Evolutionary conservation across 2,888 invertebrate genomes (phyloP), one percentile per base, ranked within the genome.

Genomic region (Melinopterus prodromus): DNA sequence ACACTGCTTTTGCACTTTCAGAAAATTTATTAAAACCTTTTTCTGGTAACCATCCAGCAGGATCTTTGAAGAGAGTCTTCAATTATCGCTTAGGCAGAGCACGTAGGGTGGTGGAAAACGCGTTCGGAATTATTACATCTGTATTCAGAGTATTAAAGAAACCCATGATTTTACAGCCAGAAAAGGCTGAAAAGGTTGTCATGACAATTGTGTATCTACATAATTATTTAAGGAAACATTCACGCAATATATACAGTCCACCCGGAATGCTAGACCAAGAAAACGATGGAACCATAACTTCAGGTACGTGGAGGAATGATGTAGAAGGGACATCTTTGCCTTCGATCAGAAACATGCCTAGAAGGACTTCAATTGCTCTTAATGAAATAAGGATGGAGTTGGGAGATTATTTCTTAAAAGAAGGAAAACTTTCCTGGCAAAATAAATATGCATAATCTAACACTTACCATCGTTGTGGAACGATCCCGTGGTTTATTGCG

Each of bases 1-100:
- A 85, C 80, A 83, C 83, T 74, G 84, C 85, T 69, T 85, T 86
- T 81, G 78, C 84, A 7, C 71, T 83, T 9, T 16, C n/a, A 12
- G 16, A 71, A 16, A 69, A 77, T 76, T 36, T 83, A 4, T 80
- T 82, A 80, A 82, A 81, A 80, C 82, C 82, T n/a, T 83, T 72
- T 74, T 6, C 83, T 16, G 81, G 83, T n/a, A 37, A 14, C 16
- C 78, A 80, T 38, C 16, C n/a, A 9, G 76, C 76, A 71, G 80
- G 78, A 12, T 75, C 75, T 12, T 15, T 16, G n/a, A 70, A 82
- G 80, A 72, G 83, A 76, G 79, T 82, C n/a, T 83, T 80, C 74
- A 84, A 82, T 79, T 84, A 84, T 71, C 77, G 82, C 26, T 78
- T 82, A 7, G 79, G 80, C 78, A 74, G 82, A 80, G 82, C 83